These are phyloP conservation scores for Smutsia gigantea DNA, from an alignment of 2,797 vertebrate genomes.

Conservation along the genomic window DNA sequence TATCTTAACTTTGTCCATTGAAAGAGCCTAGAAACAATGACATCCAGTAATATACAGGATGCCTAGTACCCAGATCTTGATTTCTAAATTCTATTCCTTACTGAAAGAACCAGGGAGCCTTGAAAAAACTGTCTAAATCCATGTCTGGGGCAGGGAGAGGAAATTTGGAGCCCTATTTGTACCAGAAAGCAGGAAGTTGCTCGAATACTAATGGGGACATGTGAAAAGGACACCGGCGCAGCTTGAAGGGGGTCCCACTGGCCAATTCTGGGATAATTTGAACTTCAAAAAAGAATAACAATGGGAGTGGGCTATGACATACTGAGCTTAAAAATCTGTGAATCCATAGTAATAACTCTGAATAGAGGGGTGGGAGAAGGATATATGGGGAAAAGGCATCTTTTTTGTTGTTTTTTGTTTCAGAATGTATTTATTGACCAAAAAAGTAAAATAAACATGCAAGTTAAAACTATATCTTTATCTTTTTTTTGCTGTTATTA, in stretches of 20 bases:
- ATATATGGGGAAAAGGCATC: neutral
- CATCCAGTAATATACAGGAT: neutral
- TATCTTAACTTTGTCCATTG: neutral
- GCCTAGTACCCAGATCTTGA: neutral
- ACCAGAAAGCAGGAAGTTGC: neutral
- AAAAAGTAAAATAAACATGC: neutral
- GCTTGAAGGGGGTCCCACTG: neutral
- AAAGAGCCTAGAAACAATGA: neutral
- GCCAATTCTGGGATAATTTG: neutral
- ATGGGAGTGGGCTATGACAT: neutral
- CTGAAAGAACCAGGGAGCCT: neutral
- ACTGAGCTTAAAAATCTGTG: neutral
- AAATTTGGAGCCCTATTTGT: neutral
- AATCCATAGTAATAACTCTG: neutral
- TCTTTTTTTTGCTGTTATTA: neutral
- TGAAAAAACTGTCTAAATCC: neutral
- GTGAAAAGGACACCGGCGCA: neutral
- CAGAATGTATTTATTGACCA: neutral
- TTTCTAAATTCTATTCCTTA: neutral
- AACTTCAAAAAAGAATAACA: neutral
- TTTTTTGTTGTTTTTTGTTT: slow-evolving; percentile 44
- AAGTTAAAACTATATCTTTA: neutral
- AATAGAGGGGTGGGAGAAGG: neutral
- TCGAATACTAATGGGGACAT: neutral
- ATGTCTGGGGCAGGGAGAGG: neutral